Base-by-base conservation (phyloP, 2,888 invertebrate species). In the Sipunculus nudus region DNA sequence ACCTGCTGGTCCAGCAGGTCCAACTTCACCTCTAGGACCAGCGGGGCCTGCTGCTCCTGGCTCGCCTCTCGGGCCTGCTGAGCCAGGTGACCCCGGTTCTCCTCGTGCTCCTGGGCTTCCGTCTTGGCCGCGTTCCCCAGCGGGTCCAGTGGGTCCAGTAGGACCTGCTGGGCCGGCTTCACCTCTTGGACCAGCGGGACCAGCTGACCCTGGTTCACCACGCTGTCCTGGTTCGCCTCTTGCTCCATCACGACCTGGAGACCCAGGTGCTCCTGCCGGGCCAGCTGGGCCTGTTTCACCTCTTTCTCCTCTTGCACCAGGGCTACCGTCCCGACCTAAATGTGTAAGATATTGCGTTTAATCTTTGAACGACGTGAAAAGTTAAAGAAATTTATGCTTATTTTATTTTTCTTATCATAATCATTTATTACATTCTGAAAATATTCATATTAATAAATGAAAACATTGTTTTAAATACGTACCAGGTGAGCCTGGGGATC, bases 1-100 rank as follows among this genome's bases (percentile, higher is more conserved):
- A 38, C 68, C 68, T 16, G 54, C 29, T 5, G 49, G 53, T 40
- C 69, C 69, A 25, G 25, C 28, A 8, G 23, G 43, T 29, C 48
- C 65, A 28, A 35, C 21, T 35, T 35, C 35, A 16, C 35, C 35
- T 16, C 35, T 35, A 5, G 56, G 48, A 13, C 57, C 57, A 26
- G n/a, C n/a, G 25, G n/a, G 45, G 19, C 60, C 60, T 38, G 49
- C 39, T 25, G 48, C 48, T n/a, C 63, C 63, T 29, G 46, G 39
- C n/a, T 13, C 38, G n/a, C 63, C 63, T 4, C 16, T 19, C 6
- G 53, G 54, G 21, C 67, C 63, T 43, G 25, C 40, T 23, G 26
- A 26, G 2, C 63, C 67, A 25, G 60, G 53, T 29, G 31, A 31
- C 40, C 68, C 68, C 13, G 50, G 47, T 25, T 16, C 6, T 52